Evolutionary conservation across 2,888 invertebrate genomes (phyloP).

Genomic region (Polietes domitor): DNA sequence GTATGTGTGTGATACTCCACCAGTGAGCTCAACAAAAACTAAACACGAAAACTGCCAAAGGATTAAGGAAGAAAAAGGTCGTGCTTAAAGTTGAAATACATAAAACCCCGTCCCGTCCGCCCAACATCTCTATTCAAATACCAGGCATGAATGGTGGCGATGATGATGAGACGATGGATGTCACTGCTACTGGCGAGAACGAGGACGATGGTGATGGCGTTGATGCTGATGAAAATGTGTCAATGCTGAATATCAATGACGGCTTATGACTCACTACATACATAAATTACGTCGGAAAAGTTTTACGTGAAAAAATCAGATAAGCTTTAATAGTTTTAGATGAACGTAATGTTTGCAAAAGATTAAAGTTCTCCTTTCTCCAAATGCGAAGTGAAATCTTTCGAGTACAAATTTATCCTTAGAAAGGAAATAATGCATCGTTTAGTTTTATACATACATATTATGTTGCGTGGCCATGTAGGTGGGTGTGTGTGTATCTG

Average conservation of each 20-base stretch:
- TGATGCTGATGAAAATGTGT: slow-evolving; percentile 22
- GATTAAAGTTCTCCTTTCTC: neutral
- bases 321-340: neutral
- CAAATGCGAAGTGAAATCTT: neutral
- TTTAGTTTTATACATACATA: neutral
- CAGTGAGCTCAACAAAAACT: neutral
- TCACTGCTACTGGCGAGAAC: neutral
- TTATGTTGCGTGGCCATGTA: too few species aligned
- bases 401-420: neutral
- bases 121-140: neutral
- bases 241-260: slow-evolving; percentile 31
- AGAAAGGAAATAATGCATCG: neutral
- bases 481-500: too few species aligned
- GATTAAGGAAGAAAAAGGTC: neutral
- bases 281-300: neutral
- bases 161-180: neutral
- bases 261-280: neutral
- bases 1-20: neutral
- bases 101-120: neutral
- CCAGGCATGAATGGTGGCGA: neutral
- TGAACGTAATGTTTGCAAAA: neutral
- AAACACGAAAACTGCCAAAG: neutral
- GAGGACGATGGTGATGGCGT: neutral
- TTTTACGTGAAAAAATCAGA: neutral
- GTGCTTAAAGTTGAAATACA: slow-evolving; percentile 1